phyloP scores from a whole-genome alignment of 2,113 vertebrate genomes.

The Chelonoidis abingdonii region DNA sequence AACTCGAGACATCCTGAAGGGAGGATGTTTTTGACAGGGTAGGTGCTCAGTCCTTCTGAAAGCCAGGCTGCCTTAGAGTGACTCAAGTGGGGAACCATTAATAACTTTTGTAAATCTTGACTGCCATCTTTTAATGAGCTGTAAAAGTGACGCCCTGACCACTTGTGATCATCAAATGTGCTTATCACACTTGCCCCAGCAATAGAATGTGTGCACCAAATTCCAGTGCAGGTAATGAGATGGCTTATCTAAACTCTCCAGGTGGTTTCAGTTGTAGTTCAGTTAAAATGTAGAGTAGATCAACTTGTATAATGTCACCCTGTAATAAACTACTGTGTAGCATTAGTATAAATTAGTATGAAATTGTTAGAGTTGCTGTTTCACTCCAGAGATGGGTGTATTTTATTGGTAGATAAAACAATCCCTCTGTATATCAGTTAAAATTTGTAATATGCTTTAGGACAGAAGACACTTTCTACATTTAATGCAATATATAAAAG shows the following conservation, averaged over 20 bases:
- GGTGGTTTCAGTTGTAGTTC: not conserved
- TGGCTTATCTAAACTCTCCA: not conserved
- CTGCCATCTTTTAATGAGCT: not conserved
- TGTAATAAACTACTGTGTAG: not conserved
- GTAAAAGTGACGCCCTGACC: not conserved
- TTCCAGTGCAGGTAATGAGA: not conserved
- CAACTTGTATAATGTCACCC: not conserved
- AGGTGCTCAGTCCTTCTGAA: not conserved
- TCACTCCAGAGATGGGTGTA: accelerated
- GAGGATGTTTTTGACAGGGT: not conserved
- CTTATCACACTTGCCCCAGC: not conserved
- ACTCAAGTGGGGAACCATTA: not conserved
- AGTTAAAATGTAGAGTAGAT: not conserved
- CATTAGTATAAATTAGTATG: not conserved
- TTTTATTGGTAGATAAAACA: not conserved
- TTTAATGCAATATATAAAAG: not conserved
- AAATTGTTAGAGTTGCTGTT: not conserved
- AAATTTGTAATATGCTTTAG: not conserved
- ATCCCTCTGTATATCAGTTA: not conserved
- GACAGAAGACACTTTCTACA: not conserved
- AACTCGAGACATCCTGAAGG: not conserved
- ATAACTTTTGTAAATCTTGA: not conserved
- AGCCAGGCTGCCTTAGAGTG: not conserved
- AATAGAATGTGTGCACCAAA: not conserved
- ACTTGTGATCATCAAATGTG: not conserved